A percentile compares a stretch with the other conserved stretches of the same genome.
Conservation (phyloP, 2,888 invertebrate species). For the Chloromyia formosa region DNA sequence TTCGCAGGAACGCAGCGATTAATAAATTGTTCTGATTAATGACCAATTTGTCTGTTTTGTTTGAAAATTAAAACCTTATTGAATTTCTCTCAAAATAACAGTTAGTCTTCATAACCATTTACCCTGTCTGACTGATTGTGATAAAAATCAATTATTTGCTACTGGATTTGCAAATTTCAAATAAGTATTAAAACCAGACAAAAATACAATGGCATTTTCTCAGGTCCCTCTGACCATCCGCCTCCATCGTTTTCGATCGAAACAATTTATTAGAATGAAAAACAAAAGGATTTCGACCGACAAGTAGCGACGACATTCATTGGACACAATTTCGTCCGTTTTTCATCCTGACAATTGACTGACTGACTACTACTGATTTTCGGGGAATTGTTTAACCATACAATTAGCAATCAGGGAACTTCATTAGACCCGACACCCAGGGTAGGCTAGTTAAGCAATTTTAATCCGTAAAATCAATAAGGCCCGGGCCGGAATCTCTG, state of each 20-base stretch:
- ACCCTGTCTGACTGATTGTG: too few relatives aligned
- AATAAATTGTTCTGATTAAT: too few relatives aligned
- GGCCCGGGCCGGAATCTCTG: background rate
- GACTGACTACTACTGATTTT: conserved; percentile 12
- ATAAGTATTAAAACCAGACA: too few relatives aligned
- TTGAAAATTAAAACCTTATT: too few relatives aligned
- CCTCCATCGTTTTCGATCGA: background rate
- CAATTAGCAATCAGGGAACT: conserved; percentile 42
- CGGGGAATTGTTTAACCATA: conserved; percentile 38
- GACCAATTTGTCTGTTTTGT: too few relatives aligned
- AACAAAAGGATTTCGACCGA: background rate
- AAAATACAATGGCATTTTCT: too few relatives aligned
- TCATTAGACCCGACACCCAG: conserved; percentile 26
- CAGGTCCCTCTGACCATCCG: too few relatives aligned
- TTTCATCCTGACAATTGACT: conserved; percentile 23
- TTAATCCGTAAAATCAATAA: conserved; percentile 36
- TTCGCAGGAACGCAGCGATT: too few relatives aligned
- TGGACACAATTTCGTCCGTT: background rate
- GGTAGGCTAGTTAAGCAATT: conserved; percentile 33
- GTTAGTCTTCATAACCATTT: too few relatives aligned
- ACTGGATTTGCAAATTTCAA: too few relatives aligned
- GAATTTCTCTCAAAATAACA: too few relatives aligned
- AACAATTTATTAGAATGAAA: conserved; percentile 3
- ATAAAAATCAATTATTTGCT: too few relatives aligned
- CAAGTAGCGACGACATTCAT: background rate